Evolutionary conservation across 2,797 vertebrate genomes (phyloP).

Genomic region (Arrhamphus sclerolepis): DNA sequence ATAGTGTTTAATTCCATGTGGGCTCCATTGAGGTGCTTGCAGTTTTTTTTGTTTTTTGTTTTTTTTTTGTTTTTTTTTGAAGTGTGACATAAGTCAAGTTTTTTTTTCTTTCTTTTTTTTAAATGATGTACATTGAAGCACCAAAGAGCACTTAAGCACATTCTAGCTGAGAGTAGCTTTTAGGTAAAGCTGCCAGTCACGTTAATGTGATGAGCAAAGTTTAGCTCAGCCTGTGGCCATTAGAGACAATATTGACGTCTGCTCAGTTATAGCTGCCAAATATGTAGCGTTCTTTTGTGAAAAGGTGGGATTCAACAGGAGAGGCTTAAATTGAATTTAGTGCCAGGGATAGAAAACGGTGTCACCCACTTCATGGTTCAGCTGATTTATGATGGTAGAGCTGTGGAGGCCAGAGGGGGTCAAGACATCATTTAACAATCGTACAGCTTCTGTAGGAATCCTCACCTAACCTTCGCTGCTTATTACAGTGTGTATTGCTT

Average conservation of each 20-base stretch:
- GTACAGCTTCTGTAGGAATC: not conserved
- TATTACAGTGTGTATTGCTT: not conserved
- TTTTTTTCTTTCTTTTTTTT: too few relatives aligned
- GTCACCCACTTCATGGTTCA: slow-evolving; percentile 2
- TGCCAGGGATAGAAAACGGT: not conserved
- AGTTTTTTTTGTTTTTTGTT: not conserved
- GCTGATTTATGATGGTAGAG: slow-evolving; percentile 16
- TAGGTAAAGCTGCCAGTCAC: slow-evolving; percentile 32
- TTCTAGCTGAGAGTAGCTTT: slow-evolving; percentile 35
- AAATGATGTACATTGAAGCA: slow-evolving; percentile 10
- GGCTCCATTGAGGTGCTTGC: not conserved
- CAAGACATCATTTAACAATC: slow-evolving; percentile 17
- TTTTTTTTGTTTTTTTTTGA: not conserved
- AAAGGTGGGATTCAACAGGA: slow-evolving; percentile 9
- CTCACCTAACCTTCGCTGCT: not conserved
- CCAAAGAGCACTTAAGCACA: slow-evolving; percentile 12
- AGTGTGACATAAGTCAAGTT: slow-evolving; percentile 17
- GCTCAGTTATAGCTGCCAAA: slow-evolving; percentile 11
- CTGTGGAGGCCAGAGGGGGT: slow-evolving; percentile 5
- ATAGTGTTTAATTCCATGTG: not conserved
- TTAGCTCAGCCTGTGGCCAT: slow-evolving; percentile 7
- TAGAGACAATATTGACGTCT: slow-evolving; percentile 11
- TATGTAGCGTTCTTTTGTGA: slow-evolving; percentile 8
- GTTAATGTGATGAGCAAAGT: slow-evolving; percentile 18
- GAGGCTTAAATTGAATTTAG: slow-evolving; percentile 9